Conservation (phyloP, 2,888 invertebrate species). For the Physocephala rufipes region DNA sequence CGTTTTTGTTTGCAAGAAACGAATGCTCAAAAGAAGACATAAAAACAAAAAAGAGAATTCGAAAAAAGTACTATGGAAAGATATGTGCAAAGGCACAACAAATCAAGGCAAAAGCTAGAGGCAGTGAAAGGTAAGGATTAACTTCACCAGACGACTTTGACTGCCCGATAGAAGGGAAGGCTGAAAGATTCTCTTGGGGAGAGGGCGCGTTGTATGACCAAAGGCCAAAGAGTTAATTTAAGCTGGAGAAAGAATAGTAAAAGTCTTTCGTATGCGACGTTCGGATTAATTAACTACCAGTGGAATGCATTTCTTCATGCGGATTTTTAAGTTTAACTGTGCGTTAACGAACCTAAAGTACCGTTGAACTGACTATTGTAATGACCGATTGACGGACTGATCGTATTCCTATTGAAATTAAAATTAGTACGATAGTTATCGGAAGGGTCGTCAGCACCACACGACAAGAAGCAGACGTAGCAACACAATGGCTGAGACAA, state of each 20-base stretch:
- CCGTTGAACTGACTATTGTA: too few species aligned
- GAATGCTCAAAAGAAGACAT: not conserved
- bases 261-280: too few species aligned
- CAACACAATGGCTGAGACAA: not conserved
- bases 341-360: too few species aligned
- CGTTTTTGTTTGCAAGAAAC: not conserved
- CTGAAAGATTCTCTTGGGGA: not conserved
- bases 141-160: slow-evolving; percentile 24
- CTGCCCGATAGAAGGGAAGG: not conserved
- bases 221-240: too few species aligned
- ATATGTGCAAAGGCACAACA: not conserved
- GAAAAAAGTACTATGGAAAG: slow-evolving; percentile 16
- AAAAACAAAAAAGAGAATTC: slow-evolving; percentile 17
- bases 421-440: not conserved
- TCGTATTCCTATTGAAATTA: not conserved
- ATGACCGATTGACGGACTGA: too few species aligned
- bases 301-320: too few species aligned
- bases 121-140: slow-evolving; percentile 22
- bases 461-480: not conserved
- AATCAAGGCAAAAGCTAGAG: not conserved
- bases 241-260: too few species aligned
- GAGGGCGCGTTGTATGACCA: not conserved
- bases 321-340: too few species aligned
- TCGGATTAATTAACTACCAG: too few species aligned
- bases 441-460: not conserved